phyloP scores from a whole-genome alignment of 2,113 vertebrate species.

The Otus sunia region DNA sequence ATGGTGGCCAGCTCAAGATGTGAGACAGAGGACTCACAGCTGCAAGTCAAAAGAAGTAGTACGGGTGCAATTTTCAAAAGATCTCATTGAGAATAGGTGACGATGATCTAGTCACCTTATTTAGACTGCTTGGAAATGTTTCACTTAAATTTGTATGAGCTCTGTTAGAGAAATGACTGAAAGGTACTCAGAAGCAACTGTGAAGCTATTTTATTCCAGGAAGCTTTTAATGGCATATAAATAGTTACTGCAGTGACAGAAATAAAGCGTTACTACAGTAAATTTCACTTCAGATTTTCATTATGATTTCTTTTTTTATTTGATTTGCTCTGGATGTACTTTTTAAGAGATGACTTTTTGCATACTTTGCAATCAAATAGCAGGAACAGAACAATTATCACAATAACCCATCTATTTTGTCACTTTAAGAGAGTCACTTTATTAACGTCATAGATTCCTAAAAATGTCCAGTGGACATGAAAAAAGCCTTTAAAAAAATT shows the following conservation, averaged over 20 bases:
- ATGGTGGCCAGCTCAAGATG: background rate
- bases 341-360: background rate
- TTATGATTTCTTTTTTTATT: background rate
- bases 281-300: background rate
- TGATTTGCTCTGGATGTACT: background rate
- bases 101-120: background rate
- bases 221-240: background rate
- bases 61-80: background rate
- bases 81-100: background rate
- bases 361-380: background rate
- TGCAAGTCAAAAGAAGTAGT: background rate
- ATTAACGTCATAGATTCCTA: background rate
- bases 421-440: background rate
- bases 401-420: background rate
- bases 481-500: background rate
- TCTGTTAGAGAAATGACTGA: background rate
- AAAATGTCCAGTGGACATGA: background rate
- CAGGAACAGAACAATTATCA: background rate
- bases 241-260: background rate
- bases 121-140: background rate
- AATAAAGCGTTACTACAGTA: background rate
- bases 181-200: background rate
- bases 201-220: background rate
- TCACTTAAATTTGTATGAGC: background rate
- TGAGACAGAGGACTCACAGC: background rate